Conservation (phyloP, 2,113 vertebrate genomes). For the Pogonocichla stellata region DNA sequence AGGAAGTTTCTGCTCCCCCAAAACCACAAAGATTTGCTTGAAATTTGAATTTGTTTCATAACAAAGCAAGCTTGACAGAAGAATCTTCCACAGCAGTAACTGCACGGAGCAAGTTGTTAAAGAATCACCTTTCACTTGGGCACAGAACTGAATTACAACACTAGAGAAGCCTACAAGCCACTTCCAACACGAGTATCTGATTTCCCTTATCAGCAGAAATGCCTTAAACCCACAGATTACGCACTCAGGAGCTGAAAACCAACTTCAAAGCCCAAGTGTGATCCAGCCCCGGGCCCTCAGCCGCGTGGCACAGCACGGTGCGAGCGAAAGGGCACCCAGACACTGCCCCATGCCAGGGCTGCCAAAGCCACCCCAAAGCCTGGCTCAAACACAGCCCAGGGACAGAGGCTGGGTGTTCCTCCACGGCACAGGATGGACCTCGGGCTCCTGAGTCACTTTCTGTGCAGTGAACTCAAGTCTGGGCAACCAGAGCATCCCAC, state of each 20-base stretch:
- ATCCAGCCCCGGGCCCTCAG: not conserved
- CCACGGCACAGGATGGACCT: rapidly evolving
- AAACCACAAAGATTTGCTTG: not conserved
- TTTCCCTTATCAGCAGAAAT: not conserved
- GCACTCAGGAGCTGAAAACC: not conserved
- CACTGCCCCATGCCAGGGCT: rapidly evolving
- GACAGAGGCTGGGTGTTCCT: rapidly evolving
- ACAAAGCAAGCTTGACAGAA: not conserved
- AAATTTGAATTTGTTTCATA: not conserved
- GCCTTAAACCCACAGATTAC: not conserved
- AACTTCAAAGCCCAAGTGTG: not conserved
- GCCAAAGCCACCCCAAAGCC: not conserved
- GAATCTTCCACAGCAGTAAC: not conserved
- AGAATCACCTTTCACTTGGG: not conserved
- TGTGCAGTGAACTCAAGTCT: rapidly evolving
- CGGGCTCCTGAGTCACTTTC: rapidly evolving
- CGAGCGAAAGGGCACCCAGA: rapidly evolving
- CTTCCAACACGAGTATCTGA: not conserved
- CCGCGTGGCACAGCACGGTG: rapidly evolving
- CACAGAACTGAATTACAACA: not conserved
- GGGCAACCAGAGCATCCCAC: not conserved
- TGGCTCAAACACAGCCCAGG: rapidly evolving
- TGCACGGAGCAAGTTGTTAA: not conserved
- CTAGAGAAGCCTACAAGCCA: not conserved
- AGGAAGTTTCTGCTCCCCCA: not conserved